Base-by-base conservation (phyloP, 2,797 vertebrate genomes). In the Margarornis squamiger region DNA sequence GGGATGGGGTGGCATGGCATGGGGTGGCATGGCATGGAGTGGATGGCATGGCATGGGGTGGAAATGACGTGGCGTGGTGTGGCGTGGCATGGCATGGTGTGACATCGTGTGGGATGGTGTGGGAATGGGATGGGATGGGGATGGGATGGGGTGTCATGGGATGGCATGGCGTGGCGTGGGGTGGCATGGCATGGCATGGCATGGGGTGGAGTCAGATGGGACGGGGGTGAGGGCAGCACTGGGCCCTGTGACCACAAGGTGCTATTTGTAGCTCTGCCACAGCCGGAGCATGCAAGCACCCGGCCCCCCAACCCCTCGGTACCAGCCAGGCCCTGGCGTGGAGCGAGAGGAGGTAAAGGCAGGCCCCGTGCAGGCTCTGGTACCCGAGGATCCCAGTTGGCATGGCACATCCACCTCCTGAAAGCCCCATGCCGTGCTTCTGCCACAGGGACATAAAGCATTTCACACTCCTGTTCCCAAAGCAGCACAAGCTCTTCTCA, bases 361-460 rank as follows among this genome's bases (percentile, higher is more conserved):
- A 38, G 11, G 12, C 24, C 27, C 38, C 8, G 3, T 3, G 43
- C 7, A 8, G 19, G 11, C 7, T 21, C 27, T 32, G 1, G 21
- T 3, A 1, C 26, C 4, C 2, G 26, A 7, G 59, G 15, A 14
- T 22, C 68, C 10, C 63, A 2, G 3, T 22, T 1, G 52, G 20
- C 58, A 5, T 2, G 1, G 10, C 34, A 3, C 24, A 3, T 3
- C 48, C 34, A 0, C 8, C 30, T 12, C 13, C n/a, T 18, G 2
- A 30, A 14, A 27, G 22, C 5, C 1, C 49, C 30, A 1, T 1
- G 9, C 32, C 5, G 3, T 2, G 29, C 30, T 49, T 22, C 27
- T 18, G 13, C 24, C 46, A 5, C 23, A 0, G 0, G 7, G 48
- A 32, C 76, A 29, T 13, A 2, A 4, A 62, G 24, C 38, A 0